These are phyloP conservation scores for Seriola quinqueradiata DNA, from an alignment of 2,113 vertebrate genomes.

Conservation along the genomic window DNA sequence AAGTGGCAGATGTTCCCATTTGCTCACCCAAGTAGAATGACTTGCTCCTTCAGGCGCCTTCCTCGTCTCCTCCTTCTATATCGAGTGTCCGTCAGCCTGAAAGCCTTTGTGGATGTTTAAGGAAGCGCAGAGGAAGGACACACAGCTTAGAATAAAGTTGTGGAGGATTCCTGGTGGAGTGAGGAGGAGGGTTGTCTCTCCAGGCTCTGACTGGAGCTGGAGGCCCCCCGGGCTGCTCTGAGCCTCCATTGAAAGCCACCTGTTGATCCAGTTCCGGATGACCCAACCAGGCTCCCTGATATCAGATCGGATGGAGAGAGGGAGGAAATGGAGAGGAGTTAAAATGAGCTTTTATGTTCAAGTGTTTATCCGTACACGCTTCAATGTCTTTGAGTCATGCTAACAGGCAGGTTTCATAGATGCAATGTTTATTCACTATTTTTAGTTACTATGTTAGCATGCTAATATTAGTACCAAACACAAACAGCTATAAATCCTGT, in stretches of 20 bases:
- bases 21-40: constrained; percentile 81
- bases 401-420: no score
- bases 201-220: constrained; percentile 30
- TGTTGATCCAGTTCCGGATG: constrained; percentile 82
- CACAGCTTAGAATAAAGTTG: constrained; percentile 54
- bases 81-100: constrained; percentile 64
- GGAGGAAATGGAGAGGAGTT: constrained; percentile 54
- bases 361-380: neutral
- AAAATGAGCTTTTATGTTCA: neutral
- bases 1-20: constrained; percentile 80
- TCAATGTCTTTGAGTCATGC: neutral
- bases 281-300: constrained; percentile 66
- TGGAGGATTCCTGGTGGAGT: constrained; percentile 54
- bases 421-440: no score
- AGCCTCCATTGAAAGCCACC: constrained; percentile 75
- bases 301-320: constrained; percentile 66
- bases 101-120: constrained; percentile 63
- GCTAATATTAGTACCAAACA: no score
- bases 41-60: constrained; percentile 72
- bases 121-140: constrained; percentile 61
- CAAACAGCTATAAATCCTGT: neutral
- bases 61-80: constrained; percentile 68
- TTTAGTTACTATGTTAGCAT: no score
- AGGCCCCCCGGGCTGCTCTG: constrained; percentile 46
- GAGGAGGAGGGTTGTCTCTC: constrained; percentile 31